Conservation (phyloP, 2,113 vertebrate genomes). For the Opisthocomus hoazin region DNA sequence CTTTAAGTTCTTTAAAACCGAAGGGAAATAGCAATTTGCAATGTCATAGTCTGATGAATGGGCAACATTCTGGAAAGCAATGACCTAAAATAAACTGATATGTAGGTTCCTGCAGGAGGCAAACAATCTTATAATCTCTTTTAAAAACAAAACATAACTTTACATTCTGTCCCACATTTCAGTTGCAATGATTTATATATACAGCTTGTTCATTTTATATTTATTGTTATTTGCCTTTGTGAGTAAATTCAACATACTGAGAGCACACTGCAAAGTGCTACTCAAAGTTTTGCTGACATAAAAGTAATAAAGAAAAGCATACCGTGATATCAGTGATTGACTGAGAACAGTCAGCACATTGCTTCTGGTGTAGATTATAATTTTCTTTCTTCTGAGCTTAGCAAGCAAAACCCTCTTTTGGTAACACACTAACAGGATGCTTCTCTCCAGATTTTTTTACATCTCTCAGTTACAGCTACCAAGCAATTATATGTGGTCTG, state of each 20-base stretch:
- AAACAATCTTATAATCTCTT: slow-evolving; percentile 9
- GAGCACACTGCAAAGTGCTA: neutral
- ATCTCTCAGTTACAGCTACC: neutral
- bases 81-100: slow-evolving; percentile 34
- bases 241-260: slow-evolving; percentile 10
- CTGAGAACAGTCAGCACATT: neutral
- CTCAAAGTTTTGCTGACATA: slow-evolving; percentile 4
- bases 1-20: slow-evolving; percentile 50
- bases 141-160: slow-evolving; percentile 28
- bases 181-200: neutral
- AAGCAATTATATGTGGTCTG: neutral
- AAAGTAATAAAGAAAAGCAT: neutral
- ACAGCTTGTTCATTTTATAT: neutral
- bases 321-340: neutral
- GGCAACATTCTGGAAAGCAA: slow-evolving; percentile 32
- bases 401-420: neutral
- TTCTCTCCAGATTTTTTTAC: neutral
- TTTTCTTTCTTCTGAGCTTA: neutral
- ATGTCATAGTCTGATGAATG: slow-evolving; percentile 11
- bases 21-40: slow-evolving; percentile 2
- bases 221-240: slow-evolving; percentile 6
- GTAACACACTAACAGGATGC: neutral
- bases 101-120: neutral
- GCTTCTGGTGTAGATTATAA: neutral
- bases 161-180: neutral